These are phyloP conservation scores for Diadromus collaris DNA, from an alignment of 2,888 invertebrate genomes.

Conservation along the genomic window DNA sequence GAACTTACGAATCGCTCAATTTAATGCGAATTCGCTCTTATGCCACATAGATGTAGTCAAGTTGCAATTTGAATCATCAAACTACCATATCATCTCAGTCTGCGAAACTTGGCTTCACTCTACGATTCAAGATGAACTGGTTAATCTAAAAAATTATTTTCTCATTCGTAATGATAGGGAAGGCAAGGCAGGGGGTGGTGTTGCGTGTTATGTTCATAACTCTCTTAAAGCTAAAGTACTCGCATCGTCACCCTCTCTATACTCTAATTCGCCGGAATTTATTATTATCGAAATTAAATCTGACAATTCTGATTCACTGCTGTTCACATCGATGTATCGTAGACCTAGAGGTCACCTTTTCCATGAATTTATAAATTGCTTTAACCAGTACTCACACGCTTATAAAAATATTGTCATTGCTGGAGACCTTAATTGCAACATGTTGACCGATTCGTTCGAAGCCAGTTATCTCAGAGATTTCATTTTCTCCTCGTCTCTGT, in stretches of 20 bases:
- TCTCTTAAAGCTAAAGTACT: slow-evolving; percentile 24
- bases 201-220: slow-evolving; percentile 36
- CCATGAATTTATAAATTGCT: neutral
- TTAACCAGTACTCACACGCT: neutral
- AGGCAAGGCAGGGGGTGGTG: slow-evolving; percentile 20
- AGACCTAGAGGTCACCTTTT: slow-evolving; percentile 22
- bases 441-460: neutral
- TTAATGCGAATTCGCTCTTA: neutral
- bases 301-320: neutral
- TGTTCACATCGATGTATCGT: neutral
- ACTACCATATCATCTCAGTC: slow-evolving; percentile 12
- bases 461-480: slow-evolving; percentile 1
- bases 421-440: slow-evolving; percentile 16
- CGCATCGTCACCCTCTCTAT: neutral
- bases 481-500: neutral
- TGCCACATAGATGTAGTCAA: neutral
- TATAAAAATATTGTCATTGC: slow-evolving; percentile 7
- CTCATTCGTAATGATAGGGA: neutral
- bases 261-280: slow-evolving; percentile 25
- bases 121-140: slow-evolving; percentile 2
- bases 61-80: too few species aligned
- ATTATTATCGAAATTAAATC: slow-evolving; percentile 10
- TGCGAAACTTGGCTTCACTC: slow-evolving; percentile 21
- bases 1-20: neutral
- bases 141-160: neutral